phyloP scores from a whole-genome alignment of 2,113 vertebrate species.

The Pachyramphus minor region DNA sequence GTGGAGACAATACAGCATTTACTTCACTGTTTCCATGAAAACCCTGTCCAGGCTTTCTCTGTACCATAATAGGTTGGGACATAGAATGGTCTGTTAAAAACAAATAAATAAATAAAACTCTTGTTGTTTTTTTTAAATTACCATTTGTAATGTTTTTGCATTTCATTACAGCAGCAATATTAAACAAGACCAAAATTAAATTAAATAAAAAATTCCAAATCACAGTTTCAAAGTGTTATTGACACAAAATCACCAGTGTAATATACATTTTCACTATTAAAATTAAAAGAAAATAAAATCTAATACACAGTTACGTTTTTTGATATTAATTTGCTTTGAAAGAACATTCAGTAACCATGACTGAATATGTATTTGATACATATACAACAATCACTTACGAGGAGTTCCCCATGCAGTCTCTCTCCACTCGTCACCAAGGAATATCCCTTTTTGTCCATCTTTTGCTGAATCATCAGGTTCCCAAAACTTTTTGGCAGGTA shows the following conservation, averaged over 20 bases:
- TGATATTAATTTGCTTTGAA: background rate
- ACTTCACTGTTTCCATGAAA: constrained; percentile 97
- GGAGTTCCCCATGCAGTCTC: constrained; percentile 96
- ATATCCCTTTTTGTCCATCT: constrained; percentile 98
- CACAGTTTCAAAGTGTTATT: background rate
- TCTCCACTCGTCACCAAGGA: constrained; percentile 97
- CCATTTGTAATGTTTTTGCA: background rate
- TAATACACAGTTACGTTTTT: background rate
- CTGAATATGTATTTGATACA: background rate
- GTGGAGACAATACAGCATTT: constrained; percentile 93
- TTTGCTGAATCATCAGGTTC: constrained; percentile 96
- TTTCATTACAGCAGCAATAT: background rate
- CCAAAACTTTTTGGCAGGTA: constrained; percentile 98
- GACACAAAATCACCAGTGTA: background rate
- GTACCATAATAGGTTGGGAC: constrained; percentile 99
- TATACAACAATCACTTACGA: constrained; percentile 79
- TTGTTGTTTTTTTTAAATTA: background rate
- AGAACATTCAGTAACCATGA: background rate
- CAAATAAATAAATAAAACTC: background rate
- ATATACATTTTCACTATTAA: background rate
- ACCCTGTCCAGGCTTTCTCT: constrained; percentile 95
- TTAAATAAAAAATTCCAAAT: background rate
- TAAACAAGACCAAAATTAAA: background rate
- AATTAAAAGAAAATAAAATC: background rate
- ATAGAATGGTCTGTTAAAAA: constrained; percentile 92